These are phyloP conservation scores for Philonicus albiceps DNA, from an alignment of 2,888 invertebrate genomes.

Conservation along the genomic window DNA sequence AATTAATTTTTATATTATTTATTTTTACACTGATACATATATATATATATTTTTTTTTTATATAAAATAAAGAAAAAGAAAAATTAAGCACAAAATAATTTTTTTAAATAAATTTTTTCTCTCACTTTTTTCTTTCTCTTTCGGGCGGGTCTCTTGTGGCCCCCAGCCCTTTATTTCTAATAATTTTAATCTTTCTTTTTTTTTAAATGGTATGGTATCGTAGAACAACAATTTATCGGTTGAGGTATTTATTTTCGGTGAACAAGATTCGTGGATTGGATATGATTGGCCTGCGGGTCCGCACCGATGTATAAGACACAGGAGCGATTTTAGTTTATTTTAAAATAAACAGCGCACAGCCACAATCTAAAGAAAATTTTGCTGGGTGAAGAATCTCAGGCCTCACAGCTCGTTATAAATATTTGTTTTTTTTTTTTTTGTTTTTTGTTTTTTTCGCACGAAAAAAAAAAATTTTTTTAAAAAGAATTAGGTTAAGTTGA, in stretches of 20 bases:
- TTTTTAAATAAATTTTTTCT: too few species aligned
- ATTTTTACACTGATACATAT: not conserved
- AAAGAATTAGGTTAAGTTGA: constrained; percentile 13
- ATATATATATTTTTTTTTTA: too few species aligned
- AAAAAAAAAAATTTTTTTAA: too few species aligned
- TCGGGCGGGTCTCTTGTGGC: not conserved
- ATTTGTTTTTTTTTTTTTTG: not conserved
- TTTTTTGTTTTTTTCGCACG: not conserved
- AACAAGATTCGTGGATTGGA: not conserved
- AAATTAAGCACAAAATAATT: too few species aligned
- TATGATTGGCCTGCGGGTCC: not conserved
- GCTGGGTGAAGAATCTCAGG: constrained; percentile 25
- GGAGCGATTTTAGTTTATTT: constrained; percentile 29
- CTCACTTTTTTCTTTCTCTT: not conserved
- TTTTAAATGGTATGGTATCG: not conserved
- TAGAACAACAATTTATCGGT: constrained; percentile 10
- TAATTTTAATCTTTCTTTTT: too few species aligned
- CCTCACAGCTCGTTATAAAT: constrained; percentile 27
- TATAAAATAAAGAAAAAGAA: too few species aligned
- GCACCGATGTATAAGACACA: not conserved
- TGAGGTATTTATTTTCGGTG: constrained; percentile 11
- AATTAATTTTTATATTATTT: not conserved
- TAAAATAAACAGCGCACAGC: constrained; percentile 25
- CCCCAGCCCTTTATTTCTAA: constrained; percentile 2
- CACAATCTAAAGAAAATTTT: constrained; percentile 9